Evolutionary conservation across 2,113 vertebrate species (phyloP).

Genomic region (Mungos mungo): DNA sequence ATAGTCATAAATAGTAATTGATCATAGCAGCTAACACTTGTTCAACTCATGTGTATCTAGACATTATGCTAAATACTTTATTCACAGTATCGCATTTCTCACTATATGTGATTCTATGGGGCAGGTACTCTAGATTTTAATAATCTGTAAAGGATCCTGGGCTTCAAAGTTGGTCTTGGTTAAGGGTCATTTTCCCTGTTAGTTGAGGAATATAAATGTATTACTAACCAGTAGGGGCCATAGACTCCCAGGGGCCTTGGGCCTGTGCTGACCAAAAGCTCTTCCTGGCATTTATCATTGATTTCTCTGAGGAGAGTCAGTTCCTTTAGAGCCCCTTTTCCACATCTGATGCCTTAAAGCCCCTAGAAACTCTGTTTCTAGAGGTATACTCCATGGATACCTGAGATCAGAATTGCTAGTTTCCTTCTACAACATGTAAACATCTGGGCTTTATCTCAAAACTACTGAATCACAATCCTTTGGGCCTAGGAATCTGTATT

Average conservation of each 20-base stretch:
- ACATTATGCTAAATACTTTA: conserved; percentile 21
- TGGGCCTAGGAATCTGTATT: neutral
- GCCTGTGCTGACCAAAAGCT: neutral
- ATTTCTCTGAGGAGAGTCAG: neutral
- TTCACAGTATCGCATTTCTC: conserved; percentile 25
- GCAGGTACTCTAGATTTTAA: neutral
- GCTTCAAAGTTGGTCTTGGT: conserved; percentile 21
- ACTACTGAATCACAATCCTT: neutral
- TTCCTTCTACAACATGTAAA: neutral
- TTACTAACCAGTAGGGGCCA: neutral
- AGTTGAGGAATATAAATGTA: neutral
- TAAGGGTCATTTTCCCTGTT: neutral
- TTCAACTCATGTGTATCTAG: neutral
- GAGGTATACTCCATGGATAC: neutral
- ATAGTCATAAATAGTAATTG: conserved; percentile 48
- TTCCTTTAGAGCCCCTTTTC: neutral
- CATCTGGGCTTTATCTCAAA: neutral
- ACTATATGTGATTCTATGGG: neutral
- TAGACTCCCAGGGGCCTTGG: neutral
- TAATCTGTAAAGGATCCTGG: neutral
- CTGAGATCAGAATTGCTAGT: neutral
- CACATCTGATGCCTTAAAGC: neutral
- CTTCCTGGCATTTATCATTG: neutral
- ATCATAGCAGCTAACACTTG: neutral
- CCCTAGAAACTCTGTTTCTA: neutral